Percentiles rank a stretch among this genome's conserved stretches.
These are phyloP conservation scores for Pentalonia nigronervosa DNA, from an alignment of 1,140 invertebrate genomes.

Conservation along the genomic window DNA sequence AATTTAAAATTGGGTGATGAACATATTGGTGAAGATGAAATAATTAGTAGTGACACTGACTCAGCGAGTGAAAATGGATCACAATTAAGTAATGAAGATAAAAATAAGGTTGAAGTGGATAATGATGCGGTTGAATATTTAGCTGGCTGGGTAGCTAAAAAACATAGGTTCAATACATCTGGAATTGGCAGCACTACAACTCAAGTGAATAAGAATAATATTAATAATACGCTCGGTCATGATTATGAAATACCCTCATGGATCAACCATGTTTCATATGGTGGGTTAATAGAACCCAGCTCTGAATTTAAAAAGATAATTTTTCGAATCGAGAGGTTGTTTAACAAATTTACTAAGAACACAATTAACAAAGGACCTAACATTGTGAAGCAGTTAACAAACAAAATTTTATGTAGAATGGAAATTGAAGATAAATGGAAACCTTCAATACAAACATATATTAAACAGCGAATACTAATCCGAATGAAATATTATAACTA, in stretches of 20 bases:
- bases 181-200: background rate
- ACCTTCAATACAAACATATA: background rate
- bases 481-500: conserved; percentile 22
- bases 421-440: background rate
- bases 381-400: background rate
- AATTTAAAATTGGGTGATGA: too few species aligned
- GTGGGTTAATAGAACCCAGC: background rate
- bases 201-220: too few species aligned
- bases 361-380: background rate
- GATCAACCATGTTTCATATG: conserved; percentile 9
- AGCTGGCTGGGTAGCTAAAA: background rate
- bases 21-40: too few species aligned
- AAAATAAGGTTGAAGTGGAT: too few species aligned
- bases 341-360: background rate
- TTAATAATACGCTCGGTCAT: background rate
- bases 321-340: background rate
- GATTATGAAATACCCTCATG: background rate
- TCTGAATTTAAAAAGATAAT: background rate
- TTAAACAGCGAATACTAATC: background rate
- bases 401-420: background rate
- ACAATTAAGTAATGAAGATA: too few species aligned
- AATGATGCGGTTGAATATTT: conserved; percentile 11
- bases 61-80: background rate
- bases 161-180: background rate
- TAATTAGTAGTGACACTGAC: background rate